Evolutionary conservation across 2,888 invertebrate species (phyloP).

Genomic region (Auanema freiburgensis): DNA sequence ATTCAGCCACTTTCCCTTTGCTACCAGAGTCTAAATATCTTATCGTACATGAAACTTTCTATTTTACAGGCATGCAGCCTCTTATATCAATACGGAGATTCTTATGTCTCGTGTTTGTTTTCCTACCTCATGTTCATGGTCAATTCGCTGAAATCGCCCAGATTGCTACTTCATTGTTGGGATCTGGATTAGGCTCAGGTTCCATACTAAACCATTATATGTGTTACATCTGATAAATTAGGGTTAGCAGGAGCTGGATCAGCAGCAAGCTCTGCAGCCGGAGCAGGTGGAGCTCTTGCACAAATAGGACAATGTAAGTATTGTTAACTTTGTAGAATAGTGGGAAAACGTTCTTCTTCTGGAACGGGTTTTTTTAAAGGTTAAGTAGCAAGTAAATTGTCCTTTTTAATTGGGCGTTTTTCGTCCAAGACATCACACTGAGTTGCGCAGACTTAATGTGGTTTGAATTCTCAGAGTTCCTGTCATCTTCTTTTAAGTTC

Average conservation of each 20-base stretch:
- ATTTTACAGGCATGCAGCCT: too few relatives aligned
- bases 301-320: slow-evolving; percentile 51
- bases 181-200: slow-evolving; percentile 25
- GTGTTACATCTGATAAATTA: slow-evolving; percentile 23
- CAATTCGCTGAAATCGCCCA: slow-evolving; percentile 61
- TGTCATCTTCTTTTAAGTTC: too few relatives aligned
- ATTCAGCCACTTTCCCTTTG: too few relatives aligned
- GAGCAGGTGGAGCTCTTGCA: slow-evolving; percentile 49
- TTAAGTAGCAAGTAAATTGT: not conserved
- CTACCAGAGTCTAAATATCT: too few relatives aligned
- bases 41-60: too few relatives aligned
- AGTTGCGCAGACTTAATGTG: too few relatives aligned
- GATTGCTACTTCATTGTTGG: slow-evolving; percentile 47
- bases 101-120: slow-evolving; percentile 6
- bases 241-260: slow-evolving; percentile 43
- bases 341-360: too few relatives aligned
- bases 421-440: too few relatives aligned
- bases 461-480: too few relatives aligned
- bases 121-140: slow-evolving; percentile 6
- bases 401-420: too few relatives aligned
- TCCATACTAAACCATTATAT: slow-evolving; percentile 17
- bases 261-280: slow-evolving; percentile 41
- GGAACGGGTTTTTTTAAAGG: not conserved
- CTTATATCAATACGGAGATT: too few relatives aligned
- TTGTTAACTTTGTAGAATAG: too few relatives aligned